A percentile compares a stretch with the other conserved stretches of the same genome.
phyloP scores from a whole-genome alignment of 2,113 vertebrate species.

The Sciurus niger region DNA sequence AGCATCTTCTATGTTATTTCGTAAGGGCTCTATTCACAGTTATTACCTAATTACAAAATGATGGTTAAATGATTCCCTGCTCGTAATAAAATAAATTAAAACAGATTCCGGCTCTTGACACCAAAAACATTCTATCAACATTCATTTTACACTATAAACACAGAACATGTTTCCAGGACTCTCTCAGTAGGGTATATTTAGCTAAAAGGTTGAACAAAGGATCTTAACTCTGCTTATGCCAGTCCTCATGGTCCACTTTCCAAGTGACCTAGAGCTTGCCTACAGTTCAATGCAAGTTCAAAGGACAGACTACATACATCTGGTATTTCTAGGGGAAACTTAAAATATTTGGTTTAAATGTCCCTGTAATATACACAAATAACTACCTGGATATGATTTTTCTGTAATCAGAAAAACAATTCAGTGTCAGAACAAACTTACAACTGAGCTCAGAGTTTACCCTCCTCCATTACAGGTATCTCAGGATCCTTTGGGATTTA shows the following conservation, averaged over 20 bases:
- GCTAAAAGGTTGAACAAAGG: not conserved
- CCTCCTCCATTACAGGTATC: not conserved
- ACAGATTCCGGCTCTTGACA: not conserved
- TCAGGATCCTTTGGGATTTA: not conserved
- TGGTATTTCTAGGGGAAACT: not conserved
- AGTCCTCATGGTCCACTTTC: not conserved
- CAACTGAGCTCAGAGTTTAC: not conserved
- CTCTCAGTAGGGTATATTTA: not conserved
- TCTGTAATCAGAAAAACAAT: not conserved
- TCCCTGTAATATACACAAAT: not conserved
- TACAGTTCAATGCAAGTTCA: not conserved
- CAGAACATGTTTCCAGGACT: not conserved
- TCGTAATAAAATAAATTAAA: slow-evolving; percentile 56
- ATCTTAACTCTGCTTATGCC: not conserved
- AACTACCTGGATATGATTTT: not conserved
- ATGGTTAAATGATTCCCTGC: slow-evolving; percentile 13
- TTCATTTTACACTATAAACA: not conserved
- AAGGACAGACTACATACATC: not conserved
- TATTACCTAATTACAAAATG: slow-evolving; percentile 4
- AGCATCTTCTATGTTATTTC: not conserved
- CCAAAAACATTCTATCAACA: not conserved
- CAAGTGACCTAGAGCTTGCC: not conserved
- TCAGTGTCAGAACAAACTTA: not conserved
- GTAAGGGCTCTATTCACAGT: not conserved
- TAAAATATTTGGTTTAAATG: not conserved